phyloP scores from a whole-genome alignment of 2,113 vertebrate species.

The Grus americana region DNA sequence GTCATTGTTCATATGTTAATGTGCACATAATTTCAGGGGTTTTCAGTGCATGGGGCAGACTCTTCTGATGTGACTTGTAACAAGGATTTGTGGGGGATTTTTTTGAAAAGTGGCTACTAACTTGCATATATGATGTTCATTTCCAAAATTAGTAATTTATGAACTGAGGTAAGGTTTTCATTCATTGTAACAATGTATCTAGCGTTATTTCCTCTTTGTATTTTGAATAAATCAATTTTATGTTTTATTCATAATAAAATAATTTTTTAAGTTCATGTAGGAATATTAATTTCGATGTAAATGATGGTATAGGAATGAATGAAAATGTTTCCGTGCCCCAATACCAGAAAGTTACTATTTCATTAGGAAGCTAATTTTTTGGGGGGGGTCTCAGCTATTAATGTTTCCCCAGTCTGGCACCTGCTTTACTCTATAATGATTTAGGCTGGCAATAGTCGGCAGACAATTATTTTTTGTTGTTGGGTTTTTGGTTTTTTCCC shows the following conservation, averaged over 20 bases:
- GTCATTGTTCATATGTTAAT: fast-evolving
- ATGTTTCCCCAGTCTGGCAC: neutral
- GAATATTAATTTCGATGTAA: neutral
- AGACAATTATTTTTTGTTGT: neutral
- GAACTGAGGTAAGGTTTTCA: neutral
- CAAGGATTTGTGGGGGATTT: neutral
- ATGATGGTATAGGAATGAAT: neutral
- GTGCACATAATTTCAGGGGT: fast-evolving
- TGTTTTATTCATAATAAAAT: neutral
- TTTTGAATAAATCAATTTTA: neutral
- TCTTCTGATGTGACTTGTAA: neutral
- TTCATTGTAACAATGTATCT: neutral
- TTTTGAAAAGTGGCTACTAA: neutral
- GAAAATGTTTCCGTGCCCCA: neutral
- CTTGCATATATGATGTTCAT: neutral
- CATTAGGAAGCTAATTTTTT: neutral
- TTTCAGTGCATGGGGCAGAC: neutral
- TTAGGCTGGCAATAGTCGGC: neutral
- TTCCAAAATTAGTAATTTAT: neutral
- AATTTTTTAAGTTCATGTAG: neutral
- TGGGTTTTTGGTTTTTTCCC: neutral
- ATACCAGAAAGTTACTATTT: neutral
- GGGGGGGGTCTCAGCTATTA: neutral
- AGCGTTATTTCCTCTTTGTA: neutral
- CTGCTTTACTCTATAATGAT: neutral